Evolutionary conservation across 1,140 invertebrate genomes (phyloP), one percentile per base, ranked within the genome.

Genomic region (Uloborus diversus): DNA sequence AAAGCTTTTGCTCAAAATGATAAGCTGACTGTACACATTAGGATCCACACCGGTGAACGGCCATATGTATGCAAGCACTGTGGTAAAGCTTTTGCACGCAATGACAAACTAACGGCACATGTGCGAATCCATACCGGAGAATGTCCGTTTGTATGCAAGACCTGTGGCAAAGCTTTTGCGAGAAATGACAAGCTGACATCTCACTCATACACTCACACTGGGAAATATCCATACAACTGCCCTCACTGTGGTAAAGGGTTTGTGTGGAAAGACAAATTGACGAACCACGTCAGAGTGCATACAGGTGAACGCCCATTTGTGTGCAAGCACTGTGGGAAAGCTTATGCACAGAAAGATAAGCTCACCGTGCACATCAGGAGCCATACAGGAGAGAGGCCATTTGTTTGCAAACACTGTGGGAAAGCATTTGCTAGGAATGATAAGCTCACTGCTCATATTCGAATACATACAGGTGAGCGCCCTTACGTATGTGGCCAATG

Each of bases 341-440:
- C 61, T n/a, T 78, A 78, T 56, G 73, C 73, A 1, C 73, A 78
- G 33, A 78, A 78, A 33, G 73, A 78, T 32, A 78, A 78, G 32
- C 33, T 78, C 4, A 78, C 73, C n/a, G 73, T 97, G 85, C 96
- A 97, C 90, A 96, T 97, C 87, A 90, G 95, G 84, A 96, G 94
- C 49, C 96, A 98, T 86, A 98, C 96, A 84, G 96, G 97, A 83
- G 97, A 99, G 90, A 91, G 96, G 69, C 97, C 97, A 42, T 99
- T 97, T 89, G 96, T 97, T 88, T 99, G 97, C 90, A 98, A 98
- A 88, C 94, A 99, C 80, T 99, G 97, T 89, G 96, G 96, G 69
- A 96, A 95, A 66, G 73, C 73, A 32, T 78, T 78, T 65, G 73
- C 73, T 3, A 27, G 73, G 3, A 78, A 78, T 78, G 73, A 78